A percentile compares a stretch with the other conserved stretches of the same genome.
These are phyloP conservation scores for Semnornis frantzii DNA, from an alignment of 2,113 vertebrate genomes.

Conservation along the genomic window DNA sequence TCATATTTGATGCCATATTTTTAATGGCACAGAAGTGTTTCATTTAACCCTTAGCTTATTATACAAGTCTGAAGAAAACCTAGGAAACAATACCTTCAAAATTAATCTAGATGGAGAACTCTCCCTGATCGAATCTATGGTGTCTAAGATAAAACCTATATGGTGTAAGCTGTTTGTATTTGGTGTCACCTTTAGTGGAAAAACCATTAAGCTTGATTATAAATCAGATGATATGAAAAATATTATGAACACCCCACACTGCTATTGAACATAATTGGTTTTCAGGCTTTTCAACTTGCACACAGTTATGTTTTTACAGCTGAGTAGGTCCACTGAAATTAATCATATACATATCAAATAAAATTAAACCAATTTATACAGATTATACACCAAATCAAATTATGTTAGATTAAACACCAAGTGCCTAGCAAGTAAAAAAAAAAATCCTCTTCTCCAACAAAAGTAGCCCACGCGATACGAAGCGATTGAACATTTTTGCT, in stretches of 20 bases:
- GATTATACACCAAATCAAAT: constrained; percentile 36
- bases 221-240: not conserved
- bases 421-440: not conserved
- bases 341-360: constrained; percentile 4
- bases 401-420: not conserved
- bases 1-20: not conserved
- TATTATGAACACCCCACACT: not conserved
- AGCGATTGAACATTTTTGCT: constrained; percentile 11
- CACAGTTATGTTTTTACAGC: not conserved
- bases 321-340: constrained; percentile 1
- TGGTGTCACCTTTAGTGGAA: not conserved
- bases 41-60: not conserved
- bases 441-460: not conserved
- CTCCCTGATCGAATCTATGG: not conserved
- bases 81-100: not conserved
- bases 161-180: not conserved
- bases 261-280: not conserved
- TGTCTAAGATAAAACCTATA: not conserved
- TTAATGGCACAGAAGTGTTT: not conserved
- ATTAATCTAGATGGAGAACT: not conserved
- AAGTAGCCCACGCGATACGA: not conserved
- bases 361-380: constrained; percentile 38
- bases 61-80: not conserved
- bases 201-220: not conserved
- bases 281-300: constrained; percentile 6